Conservation (phyloP, 2,113 vertebrate genomes). For the Neodontobutis hainanensis region DNA sequence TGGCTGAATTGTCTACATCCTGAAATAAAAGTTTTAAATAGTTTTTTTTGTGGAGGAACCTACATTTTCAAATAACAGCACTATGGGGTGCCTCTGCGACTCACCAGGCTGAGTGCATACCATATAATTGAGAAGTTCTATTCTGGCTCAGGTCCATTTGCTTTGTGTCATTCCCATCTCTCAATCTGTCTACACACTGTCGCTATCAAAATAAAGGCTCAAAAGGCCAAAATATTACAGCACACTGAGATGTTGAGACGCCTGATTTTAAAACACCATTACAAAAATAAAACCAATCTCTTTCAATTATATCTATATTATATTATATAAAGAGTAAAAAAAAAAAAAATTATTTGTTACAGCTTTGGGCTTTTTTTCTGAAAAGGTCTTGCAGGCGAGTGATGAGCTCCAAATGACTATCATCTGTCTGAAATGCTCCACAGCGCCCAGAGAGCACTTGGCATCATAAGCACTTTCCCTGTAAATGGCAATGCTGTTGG, state of each 20-base stretch:
- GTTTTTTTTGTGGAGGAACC: too few species aligned
- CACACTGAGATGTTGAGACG: too few species aligned
- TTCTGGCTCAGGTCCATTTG: not conserved
- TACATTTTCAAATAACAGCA: too few species aligned
- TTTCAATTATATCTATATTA: not conserved
- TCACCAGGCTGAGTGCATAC: too few species aligned
- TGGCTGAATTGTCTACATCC: too few species aligned
- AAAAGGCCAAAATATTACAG: too few species aligned
- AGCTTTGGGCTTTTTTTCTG: slow-evolving; percentile 10
- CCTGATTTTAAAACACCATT: not conserved
- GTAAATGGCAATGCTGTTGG: slow-evolving; percentile 20
- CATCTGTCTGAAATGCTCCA: slow-evolving; percentile 30
- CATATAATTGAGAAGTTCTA: not conserved
- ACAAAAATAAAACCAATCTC: not conserved
- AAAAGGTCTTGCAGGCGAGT: slow-evolving; percentile 21
- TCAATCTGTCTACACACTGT: too few species aligned
- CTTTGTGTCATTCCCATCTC: too few species aligned
- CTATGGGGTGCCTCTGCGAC: too few species aligned
- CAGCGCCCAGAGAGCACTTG: slow-evolving; percentile 30
- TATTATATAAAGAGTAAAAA: not conserved
- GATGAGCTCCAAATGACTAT: slow-evolving; percentile 33
- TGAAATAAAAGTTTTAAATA: too few species aligned
- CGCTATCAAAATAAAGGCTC: too few species aligned
- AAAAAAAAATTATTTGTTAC: not conserved
- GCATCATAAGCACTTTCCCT: slow-evolving; percentile 26